Evolutionary conservation across 2,113 vertebrate species (phyloP).

Genomic region (Ochotona princeps): DNA sequence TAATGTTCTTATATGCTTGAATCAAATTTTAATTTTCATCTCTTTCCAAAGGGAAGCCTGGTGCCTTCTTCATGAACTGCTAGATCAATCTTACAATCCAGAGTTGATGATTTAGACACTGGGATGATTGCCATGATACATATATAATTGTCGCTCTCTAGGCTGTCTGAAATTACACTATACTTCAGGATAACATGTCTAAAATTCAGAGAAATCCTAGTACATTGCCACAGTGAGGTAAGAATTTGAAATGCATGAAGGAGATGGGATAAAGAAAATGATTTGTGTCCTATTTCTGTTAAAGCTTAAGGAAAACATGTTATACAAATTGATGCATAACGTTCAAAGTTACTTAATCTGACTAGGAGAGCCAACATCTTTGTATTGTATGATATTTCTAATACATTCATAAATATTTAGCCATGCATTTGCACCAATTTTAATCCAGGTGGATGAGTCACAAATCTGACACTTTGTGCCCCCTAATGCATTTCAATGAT

Average conservation of each 20-base stretch:
- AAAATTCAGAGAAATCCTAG: constrained; percentile 41
- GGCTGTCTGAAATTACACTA: not conserved
- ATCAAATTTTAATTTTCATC: not conserved
- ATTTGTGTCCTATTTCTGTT: not conserved
- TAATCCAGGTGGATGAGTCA: not conserved
- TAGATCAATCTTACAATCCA: constrained; percentile 36
- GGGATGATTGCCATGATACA: not conserved
- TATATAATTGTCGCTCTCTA: not conserved
- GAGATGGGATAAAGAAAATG: not conserved
- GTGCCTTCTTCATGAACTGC: not conserved
- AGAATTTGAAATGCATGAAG: not conserved
- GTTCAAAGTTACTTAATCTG: constrained; percentile 5
- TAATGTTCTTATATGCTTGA: not conserved
- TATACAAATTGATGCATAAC: not conserved
- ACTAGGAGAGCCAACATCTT: not conserved
- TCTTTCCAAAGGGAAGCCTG: constrained; percentile 21
- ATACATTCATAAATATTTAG: not conserved
- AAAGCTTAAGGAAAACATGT: not conserved
- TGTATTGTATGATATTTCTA: not conserved
- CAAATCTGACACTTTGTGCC: not conserved
- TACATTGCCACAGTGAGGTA: not conserved
- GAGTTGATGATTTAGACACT: not conserved
- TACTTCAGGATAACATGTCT: constrained; percentile 30
- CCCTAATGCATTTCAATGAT: not conserved
- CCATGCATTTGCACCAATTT: constrained; percentile 4